phyloP scores from a whole-genome alignment of 2,888 invertebrate species.

The Drosophila neotestacea region DNA sequence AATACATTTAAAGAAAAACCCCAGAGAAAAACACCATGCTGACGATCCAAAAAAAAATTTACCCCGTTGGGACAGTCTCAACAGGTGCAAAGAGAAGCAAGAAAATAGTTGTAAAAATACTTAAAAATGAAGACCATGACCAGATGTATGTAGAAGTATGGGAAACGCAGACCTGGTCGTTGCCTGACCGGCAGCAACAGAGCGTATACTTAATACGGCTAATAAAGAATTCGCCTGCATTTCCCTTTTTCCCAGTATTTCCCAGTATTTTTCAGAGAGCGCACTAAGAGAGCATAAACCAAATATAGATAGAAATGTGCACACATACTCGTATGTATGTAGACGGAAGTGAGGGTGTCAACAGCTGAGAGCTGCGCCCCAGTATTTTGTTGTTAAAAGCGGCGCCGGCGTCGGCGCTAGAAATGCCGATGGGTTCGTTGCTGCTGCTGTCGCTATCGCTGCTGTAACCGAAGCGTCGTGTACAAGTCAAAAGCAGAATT shows the following conservation, averaged over 20 bases:
- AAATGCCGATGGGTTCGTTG: slow-evolving; percentile 28
- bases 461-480: slow-evolving; percentile 35
- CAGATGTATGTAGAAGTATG: not conserved
- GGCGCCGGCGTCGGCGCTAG: slow-evolving; percentile 52
- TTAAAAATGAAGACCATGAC: not conserved
- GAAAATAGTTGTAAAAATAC: slow-evolving; percentile 32
- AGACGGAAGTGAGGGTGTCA: slow-evolving; percentile 47
- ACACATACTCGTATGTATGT: not conserved
- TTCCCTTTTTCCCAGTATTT: slow-evolving; percentile 54
- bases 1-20: not conserved
- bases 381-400: slow-evolving; percentile 62
- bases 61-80: slow-evolving; percentile 26
- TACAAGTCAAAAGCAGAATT: slow-evolving; percentile 57
- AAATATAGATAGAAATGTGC: slow-evolving; percentile 1
- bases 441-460: not conserved
- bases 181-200: slow-evolving; percentile 51
- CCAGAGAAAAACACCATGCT: not conserved
- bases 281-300: slow-evolving; percentile 4
- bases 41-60: not conserved
- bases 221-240: slow-evolving; percentile 42
- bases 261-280: slow-evolving; percentile 42
- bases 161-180: not conserved
- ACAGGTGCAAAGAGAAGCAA: slow-evolving; percentile 59
- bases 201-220: slow-evolving; percentile 66
- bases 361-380: slow-evolving; percentile 75